phyloP scores from a whole-genome alignment of 2,797 vertebrate genomes.

The Ctenopoma kingsleyae region DNA sequence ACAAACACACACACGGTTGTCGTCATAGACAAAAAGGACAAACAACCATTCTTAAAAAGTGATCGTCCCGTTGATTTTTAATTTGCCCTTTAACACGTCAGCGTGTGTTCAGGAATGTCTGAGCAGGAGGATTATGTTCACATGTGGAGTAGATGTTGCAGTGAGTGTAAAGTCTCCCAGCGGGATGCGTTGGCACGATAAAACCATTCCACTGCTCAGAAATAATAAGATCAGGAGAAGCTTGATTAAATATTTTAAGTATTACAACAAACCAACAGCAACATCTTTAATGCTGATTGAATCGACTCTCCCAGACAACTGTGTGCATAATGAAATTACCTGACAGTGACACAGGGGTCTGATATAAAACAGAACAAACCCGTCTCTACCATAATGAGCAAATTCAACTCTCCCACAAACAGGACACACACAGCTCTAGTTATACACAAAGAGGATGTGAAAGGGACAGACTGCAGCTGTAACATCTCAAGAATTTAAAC shows the following conservation, averaged over 20 bases:
- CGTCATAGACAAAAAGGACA: neutral
- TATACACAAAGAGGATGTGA: neutral
- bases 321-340: neutral
- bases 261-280: neutral
- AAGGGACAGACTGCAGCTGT: conserved; percentile 1
- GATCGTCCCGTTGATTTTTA: neutral
- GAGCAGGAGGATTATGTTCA: neutral
- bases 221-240: neutral
- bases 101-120: neutral
- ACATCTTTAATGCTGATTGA: no score
- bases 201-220: neutral
- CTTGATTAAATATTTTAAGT: neutral
- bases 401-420: neutral
- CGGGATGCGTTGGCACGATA: neutral
- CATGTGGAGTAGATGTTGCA: neutral
- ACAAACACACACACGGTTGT: neutral
- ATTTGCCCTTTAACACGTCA: neutral
- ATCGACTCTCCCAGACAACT: neutral
- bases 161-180: neutral
- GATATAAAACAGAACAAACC: conserved; percentile 1
- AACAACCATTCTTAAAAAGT: neutral
- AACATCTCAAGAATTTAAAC: conserved; percentile 7
- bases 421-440: neutral
- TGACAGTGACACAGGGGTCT: neutral
- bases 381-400: neutral